These are phyloP conservation scores for Caenorhabditis sinica DNA, from an alignment of 2,888 invertebrate genomes.

Conservation along the genomic window DNA sequence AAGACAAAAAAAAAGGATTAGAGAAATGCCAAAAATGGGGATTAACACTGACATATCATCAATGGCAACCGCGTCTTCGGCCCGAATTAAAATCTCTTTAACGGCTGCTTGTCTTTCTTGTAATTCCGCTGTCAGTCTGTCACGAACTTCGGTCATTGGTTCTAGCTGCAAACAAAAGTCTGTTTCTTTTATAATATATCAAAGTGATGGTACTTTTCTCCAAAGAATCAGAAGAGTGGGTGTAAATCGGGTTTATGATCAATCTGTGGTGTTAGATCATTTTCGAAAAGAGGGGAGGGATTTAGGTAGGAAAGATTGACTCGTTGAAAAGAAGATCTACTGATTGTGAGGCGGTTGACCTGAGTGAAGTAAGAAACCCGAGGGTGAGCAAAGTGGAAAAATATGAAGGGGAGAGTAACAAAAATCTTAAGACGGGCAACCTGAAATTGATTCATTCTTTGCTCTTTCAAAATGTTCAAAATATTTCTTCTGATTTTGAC, in stretches of 20 bases:
- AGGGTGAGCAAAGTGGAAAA: too few species aligned
- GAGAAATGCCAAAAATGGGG: background rate
- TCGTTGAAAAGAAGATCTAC: too few species aligned
- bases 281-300: background rate
- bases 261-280: background rate
- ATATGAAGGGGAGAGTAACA: too few species aligned
- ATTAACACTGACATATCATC: slow-evolving; percentile 70
- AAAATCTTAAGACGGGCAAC: too few species aligned
- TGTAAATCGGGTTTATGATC: background rate
- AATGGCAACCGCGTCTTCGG: slow-evolving; percentile 78
- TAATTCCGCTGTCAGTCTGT: slow-evolving; percentile 77
- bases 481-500: too few species aligned
- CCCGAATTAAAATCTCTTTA: slow-evolving; percentile 80
- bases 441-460: too few species aligned
- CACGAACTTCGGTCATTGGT: slow-evolving; percentile 76
- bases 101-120: slow-evolving; percentile 79
- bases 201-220: background rate
- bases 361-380: too few species aligned
- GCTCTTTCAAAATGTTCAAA: too few species aligned
- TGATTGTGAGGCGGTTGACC: too few species aligned
- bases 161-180: slow-evolving; percentile 75
- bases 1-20: slow-evolving; percentile 15
- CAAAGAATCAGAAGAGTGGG: background rate
- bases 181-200: background rate
- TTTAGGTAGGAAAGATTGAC: background rate